Percentiles rank a stretch among this genome's conserved stretches.
These are phyloP conservation scores for Eulimnadia texana DNA, from an alignment of 1,140 invertebrate species.

Conservation along the genomic window DNA sequence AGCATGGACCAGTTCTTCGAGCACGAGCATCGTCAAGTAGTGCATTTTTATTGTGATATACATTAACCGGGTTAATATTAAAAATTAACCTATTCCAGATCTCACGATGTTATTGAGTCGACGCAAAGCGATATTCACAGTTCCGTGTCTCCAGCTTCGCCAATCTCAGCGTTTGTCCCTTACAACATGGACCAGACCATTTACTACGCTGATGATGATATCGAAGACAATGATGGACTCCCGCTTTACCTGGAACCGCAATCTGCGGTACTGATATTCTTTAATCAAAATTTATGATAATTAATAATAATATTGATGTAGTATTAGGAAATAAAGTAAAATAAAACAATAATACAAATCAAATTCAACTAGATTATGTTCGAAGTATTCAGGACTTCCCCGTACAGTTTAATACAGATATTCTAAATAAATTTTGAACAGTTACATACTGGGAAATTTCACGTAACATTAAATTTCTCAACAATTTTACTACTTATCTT, in stretches of 20 bases:
- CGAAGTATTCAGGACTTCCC: no score
- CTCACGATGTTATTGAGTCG: background rate
- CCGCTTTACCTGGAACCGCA: background rate
- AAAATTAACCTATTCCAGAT: background rate
- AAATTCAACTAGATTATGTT: no score
- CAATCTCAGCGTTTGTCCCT: background rate
- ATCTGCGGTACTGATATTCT: background rate
- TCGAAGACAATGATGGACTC: background rate
- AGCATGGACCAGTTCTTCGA: background rate
- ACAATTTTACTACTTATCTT: no score
- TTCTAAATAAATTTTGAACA: no score
- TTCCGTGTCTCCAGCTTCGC: background rate
- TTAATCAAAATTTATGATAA: background rate
- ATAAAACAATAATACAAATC: no score
- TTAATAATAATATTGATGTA: no score
- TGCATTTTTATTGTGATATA: no score
- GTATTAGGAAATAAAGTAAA: no score
- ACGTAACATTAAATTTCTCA: no score
- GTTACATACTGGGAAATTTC: no score
- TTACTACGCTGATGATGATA: background rate
- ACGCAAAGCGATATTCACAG: background rate
- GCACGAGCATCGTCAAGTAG: background rate
- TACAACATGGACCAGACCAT: background rate
- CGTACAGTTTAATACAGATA: no score
- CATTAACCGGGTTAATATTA: no score